These are phyloP conservation scores for Bos javanicus DNA, from an alignment of 2,113 vertebrate genomes.

Conservation along the genomic window DNA sequence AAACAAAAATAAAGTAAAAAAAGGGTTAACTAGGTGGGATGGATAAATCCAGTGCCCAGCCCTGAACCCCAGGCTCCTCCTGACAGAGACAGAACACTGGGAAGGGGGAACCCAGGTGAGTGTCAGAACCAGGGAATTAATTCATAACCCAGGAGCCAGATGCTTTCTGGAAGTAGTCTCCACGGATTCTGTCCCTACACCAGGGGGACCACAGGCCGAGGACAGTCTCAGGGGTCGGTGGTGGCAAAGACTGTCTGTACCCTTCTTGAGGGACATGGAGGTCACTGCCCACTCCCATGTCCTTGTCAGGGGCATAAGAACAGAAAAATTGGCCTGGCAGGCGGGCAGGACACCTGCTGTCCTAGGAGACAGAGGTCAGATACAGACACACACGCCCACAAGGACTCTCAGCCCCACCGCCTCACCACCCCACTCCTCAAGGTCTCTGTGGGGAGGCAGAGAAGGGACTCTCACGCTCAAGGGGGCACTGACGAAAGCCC, in stretches of 20 bases:
- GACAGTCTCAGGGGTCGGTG: constrained; percentile 32
- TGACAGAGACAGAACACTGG: constrained; percentile 60
- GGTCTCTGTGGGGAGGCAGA: not conserved
- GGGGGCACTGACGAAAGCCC: not conserved
- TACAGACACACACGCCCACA: not conserved
- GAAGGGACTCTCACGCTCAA: not conserved
- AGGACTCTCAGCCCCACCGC: not conserved
- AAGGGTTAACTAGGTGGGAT: constrained; percentile 79
- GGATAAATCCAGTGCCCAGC: constrained; percentile 64
- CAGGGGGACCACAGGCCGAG: constrained; percentile 53
- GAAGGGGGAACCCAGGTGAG: not conserved
- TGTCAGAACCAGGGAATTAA: constrained; percentile 51
- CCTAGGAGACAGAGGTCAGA: not conserved
- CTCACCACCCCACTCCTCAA: not conserved
- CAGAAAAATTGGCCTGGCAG: not conserved
- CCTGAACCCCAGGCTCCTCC: constrained; percentile 6
- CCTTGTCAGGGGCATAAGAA: not conserved
- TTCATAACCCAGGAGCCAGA: constrained; percentile 63
- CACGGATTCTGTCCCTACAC: constrained; percentile 19
- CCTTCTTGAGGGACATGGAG: constrained; percentile 42
- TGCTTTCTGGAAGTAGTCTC: constrained; percentile 43
- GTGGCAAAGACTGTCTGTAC: not conserved
- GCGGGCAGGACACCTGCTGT: not conserved
- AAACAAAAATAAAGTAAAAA: constrained; percentile 76
- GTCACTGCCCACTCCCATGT: not conserved